Evolutionary conservation across 2,888 invertebrate species (phyloP).

Genomic region (Eilema caniola): DNA sequence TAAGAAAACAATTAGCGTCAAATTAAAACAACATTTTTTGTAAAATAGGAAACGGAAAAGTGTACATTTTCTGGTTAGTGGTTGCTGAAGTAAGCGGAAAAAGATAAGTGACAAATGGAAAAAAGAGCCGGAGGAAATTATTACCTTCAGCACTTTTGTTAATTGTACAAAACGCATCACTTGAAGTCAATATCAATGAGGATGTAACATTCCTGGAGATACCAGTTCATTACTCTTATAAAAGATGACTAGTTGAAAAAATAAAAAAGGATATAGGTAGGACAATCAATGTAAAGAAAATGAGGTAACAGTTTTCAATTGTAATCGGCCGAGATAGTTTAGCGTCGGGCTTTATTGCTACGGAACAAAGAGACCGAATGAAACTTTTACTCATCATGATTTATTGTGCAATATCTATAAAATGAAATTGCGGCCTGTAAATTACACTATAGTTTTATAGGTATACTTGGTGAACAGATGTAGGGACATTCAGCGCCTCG

Average conservation of each 20-base stretch:
- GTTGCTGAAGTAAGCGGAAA: not conserved
- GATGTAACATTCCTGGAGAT: not conserved
- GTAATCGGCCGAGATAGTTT: slow-evolving; percentile 61
- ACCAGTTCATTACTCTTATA: not conserved
- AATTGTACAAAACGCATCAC: not conserved
- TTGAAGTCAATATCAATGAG: not conserved
- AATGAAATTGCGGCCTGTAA: slow-evolving; percentile 77
- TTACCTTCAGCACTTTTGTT: not conserved
- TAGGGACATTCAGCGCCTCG: slow-evolving; percentile 75
- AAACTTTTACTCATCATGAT: slow-evolving; percentile 69
- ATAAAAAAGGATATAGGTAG: slow-evolving; percentile 56
- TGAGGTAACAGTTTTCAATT: slow-evolving; percentile 70
- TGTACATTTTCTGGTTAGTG: not conserved
- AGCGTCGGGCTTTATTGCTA: slow-evolving; percentile 53
- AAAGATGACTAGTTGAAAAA: slow-evolving; percentile 34
- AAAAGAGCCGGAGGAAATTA: not conserved
- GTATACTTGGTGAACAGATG: slow-evolving; percentile 78
- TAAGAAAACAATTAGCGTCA: slow-evolving; percentile 61
- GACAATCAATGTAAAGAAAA: slow-evolving; percentile 64
- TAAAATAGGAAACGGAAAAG: slow-evolving; percentile 40
- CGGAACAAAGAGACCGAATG: slow-evolving; percentile 66
- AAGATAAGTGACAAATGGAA: not conserved
- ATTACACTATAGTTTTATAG: slow-evolving; percentile 76
- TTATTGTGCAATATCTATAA: slow-evolving; percentile 76
- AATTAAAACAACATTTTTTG: slow-evolving; percentile 56